Evolutionary conservation across 1,140 invertebrate genomes (phyloP).

Genomic region (Rhyacophila brunnea): DNA sequence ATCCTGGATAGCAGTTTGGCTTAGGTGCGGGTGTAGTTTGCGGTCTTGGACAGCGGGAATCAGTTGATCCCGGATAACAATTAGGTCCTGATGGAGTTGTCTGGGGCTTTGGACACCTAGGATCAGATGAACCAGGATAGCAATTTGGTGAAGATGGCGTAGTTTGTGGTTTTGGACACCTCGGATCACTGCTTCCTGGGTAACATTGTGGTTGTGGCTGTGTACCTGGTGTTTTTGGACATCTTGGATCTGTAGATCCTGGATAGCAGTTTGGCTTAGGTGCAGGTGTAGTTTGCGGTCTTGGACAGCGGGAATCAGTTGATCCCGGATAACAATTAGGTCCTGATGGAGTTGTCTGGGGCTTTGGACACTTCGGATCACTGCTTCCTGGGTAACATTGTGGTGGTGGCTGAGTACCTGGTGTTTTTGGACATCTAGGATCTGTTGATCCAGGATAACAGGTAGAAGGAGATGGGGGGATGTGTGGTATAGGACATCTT

Average conservation of each 20-base stretch:
- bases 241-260: slow-evolving; percentile 38
- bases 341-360: not conserved
- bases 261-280: slow-evolving; percentile 40
- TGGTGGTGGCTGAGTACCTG: slow-evolving; percentile 28
- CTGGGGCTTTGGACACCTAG: slow-evolving; percentile 36
- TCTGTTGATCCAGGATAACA: slow-evolving; percentile 42
- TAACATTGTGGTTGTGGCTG: slow-evolving; percentile 33
- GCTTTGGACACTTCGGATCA: slow-evolving; percentile 25
- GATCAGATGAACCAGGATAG: slow-evolving; percentile 45
- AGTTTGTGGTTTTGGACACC: slow-evolving; percentile 36
- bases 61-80: slow-evolving; percentile 42
- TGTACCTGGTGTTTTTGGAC: slow-evolving; percentile 24
- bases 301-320: slow-evolving; percentile 39
- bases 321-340: slow-evolving; percentile 7
- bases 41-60: slow-evolving; percentile 40
- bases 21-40: slow-evolving; percentile 31
- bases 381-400: slow-evolving; percentile 34
- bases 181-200: slow-evolving; percentile 43
- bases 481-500: slow-evolving; percentile 30
- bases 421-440: slow-evolving; percentile 40
- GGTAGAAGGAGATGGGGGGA: slow-evolving; percentile 15
- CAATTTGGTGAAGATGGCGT: slow-evolving; percentile 16
- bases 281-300: not conserved
- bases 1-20: slow-evolving; percentile 43
- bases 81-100: slow-evolving; percentile 1